Evolutionary conservation across 2,888 invertebrate genomes (phyloP).

Genomic region (Brenthis ino): DNA sequence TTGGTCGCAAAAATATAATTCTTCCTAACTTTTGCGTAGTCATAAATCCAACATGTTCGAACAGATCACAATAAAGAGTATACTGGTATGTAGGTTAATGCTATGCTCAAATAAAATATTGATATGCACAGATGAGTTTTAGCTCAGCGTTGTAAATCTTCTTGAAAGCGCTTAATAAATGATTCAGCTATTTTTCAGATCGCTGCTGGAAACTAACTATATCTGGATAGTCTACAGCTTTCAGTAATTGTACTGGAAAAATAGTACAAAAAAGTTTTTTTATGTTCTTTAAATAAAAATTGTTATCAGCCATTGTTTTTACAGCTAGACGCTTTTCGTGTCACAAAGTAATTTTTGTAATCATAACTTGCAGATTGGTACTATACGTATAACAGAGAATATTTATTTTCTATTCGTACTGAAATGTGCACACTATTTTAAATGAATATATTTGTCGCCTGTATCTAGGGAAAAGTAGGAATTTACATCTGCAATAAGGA

Average conservation of each 20-base stretch:
- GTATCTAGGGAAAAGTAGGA: slow-evolving; percentile 10
- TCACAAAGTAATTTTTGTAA: slow-evolving; percentile 15
- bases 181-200: slow-evolving; percentile 6
- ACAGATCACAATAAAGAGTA: too few species aligned
- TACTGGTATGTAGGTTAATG: background rate
- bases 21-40: slow-evolving; percentile 1
- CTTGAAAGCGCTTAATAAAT: slow-evolving; percentile 5
- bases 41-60: background rate
- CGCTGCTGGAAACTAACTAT: slow-evolving; percentile 5
- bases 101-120: slow-evolving; percentile 12
- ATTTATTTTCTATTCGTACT: slow-evolving; percentile 1
- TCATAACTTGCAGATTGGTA: slow-evolving; percentile 13
- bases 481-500: slow-evolving; percentile 16
- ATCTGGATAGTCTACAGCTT: background rate
- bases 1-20: slow-evolving; percentile 29
- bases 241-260: background rate
- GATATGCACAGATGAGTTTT: slow-evolving; percentile 3
- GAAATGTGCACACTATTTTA: slow-evolving; percentile 8
- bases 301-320: slow-evolving; percentile 14
- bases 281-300: background rate
- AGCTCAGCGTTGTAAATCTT: slow-evolving; percentile 7
- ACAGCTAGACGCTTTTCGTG: slow-evolving; percentile 15
- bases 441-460: slow-evolving; percentile 14
- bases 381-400: background rate
- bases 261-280: background rate